phyloP scores from a whole-genome alignment of 1,140 invertebrate species.

The Sitobion miscanthi region DNA sequence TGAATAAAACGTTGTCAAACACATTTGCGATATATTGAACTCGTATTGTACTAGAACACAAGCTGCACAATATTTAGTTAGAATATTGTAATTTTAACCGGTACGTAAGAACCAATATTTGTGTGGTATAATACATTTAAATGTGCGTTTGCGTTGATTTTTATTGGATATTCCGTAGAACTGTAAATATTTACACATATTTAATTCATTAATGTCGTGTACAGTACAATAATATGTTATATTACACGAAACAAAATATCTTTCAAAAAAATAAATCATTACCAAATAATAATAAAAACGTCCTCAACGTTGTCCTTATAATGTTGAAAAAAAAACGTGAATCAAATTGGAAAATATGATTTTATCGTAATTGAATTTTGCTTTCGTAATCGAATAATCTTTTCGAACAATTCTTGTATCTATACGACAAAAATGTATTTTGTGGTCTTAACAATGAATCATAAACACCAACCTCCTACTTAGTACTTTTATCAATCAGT shows the following conservation, averaged over 20 bases:
- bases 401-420: conserved; percentile 2
- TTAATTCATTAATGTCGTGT: neutral
- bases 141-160: neutral
- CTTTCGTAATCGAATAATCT: conserved; percentile 42
- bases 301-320: neutral
- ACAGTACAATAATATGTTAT: neutral
- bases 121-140: neutral
- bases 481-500: neutral
- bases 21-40: neutral
- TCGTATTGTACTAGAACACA: neutral
- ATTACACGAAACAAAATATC: neutral
- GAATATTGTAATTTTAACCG: neutral
- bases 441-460: conserved; percentile 33
- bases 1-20: conserved; percentile 8
- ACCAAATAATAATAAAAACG: neutral
- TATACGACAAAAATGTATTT: conserved; percentile 25
- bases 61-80: conserved; percentile 5
- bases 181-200: neutral
- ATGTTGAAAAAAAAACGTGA: neutral
- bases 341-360: neutral
- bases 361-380: conserved; percentile 28
- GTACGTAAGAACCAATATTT: neutral
- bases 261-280: conserved; percentile 9
- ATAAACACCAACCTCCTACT: neutral
- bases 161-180: neutral